Conservation (phyloP, 2,888 invertebrate genomes). For the Torymus texanus region DNA sequence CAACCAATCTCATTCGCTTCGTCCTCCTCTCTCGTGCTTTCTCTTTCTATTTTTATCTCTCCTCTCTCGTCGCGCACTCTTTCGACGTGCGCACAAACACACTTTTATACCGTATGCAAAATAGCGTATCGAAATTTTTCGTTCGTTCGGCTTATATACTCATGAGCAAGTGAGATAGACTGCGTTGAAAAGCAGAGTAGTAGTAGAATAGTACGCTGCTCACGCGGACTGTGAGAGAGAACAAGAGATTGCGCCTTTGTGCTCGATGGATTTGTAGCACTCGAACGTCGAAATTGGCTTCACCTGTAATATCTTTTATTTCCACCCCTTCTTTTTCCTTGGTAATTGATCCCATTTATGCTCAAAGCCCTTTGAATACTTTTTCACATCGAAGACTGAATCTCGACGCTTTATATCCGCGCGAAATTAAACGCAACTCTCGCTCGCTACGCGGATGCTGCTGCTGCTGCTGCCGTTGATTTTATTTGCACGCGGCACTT, state of each 20-base stretch:
- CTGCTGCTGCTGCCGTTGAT: conserved; percentile 23
- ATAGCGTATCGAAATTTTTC: neutral
- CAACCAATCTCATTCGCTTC: neutral
- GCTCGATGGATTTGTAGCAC: conserved; percentile 26
- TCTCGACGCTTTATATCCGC: conserved; percentile 2
- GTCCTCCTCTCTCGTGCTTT: neutral
- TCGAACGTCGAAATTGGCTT: conserved; percentile 24
- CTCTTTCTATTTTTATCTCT: no score
- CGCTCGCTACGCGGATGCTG: no score
- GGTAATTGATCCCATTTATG: conserved; percentile 33
- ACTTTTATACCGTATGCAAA: no score
- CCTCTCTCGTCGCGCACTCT: no score
- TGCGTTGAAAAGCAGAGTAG: no score
- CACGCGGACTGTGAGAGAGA: neutral
- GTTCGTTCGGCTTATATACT: neutral
- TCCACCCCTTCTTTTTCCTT: neutral
- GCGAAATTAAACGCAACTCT: conserved; percentile 28
- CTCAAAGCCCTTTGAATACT: conserved; percentile 38
- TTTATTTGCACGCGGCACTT: conserved; percentile 10
- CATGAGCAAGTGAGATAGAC: no score
- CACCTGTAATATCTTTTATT: conserved; percentile 32
- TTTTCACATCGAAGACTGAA: conserved; percentile 20
- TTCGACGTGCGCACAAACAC: no score
- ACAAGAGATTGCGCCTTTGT: conserved; percentile 36
- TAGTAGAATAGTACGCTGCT: no score